Conservation (phyloP, 2,113 vertebrate species). For the Chloropsis cyanopogon region DNA sequence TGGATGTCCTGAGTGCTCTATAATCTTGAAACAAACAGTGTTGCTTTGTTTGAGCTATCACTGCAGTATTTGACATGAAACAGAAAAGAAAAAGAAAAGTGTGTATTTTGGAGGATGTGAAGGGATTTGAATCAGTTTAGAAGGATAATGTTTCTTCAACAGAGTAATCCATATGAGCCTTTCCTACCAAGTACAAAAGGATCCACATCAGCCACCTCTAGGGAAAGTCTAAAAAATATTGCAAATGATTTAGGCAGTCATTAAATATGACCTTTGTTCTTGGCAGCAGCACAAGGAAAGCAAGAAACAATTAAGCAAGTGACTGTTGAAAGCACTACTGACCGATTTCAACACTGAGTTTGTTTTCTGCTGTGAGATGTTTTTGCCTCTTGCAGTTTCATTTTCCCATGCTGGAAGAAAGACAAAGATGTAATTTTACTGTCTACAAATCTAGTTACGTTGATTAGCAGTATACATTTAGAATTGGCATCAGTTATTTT, state of each 20-base stretch:
- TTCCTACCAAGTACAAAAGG: neutral
- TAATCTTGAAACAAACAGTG: neutral
- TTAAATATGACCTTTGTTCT: slow-evolving; percentile 51
- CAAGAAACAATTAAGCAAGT: slow-evolving; percentile 37
- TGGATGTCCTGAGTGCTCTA: neutral
- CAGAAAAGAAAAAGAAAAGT: neutral
- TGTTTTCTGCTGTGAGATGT: slow-evolving; percentile 1
- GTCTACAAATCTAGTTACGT: neutral
- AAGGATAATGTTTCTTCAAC: slow-evolving; percentile 1
- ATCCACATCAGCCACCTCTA: neutral
- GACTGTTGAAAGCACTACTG: slow-evolving; percentile 37
- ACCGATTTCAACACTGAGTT: slow-evolving; percentile 17
- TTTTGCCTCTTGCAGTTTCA: slow-evolving; percentile 21
- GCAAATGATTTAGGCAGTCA: slow-evolving; percentile 17
- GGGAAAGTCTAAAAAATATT: slow-evolving; percentile 3
- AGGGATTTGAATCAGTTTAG: neutral
- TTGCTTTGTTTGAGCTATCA: neutral
- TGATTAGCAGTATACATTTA: slow-evolving; percentile 52
- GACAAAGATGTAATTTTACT: neutral
- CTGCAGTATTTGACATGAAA: neutral
- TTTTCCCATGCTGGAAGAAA: slow-evolving; percentile 17
- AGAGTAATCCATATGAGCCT: neutral
- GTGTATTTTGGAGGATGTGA: neutral
- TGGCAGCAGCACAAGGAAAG: slow-evolving; percentile 43
- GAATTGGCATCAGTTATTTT: slow-evolving; percentile 41